These are phyloP conservation scores for Pristionchus exspectatus DNA, from an alignment of 2,888 invertebrate species.

Conservation along the genomic window DNA sequence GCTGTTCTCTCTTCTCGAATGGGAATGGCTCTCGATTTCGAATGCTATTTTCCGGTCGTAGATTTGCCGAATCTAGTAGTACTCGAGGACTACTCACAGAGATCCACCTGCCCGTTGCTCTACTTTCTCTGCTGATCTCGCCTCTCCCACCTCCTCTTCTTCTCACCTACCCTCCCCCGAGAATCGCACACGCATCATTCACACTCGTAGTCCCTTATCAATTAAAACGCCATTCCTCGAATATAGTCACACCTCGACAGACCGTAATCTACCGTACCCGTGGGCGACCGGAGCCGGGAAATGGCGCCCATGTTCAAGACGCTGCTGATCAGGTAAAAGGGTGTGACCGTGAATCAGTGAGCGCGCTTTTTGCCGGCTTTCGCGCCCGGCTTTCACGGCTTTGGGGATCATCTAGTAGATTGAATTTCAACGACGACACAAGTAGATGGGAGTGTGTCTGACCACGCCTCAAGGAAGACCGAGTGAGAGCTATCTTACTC, in stretches of 20 bases:
- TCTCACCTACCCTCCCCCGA: background rate
- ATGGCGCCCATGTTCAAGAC: conserved; percentile 7
- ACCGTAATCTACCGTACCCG: background rate
- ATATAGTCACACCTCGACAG: background rate
- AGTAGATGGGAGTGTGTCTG: background rate
- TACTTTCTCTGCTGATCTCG: background rate
- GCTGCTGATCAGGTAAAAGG: conserved; percentile 16
- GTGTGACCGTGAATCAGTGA: background rate
- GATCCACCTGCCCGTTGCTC: background rate
- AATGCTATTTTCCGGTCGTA: background rate
- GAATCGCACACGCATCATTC: background rate
- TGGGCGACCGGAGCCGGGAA: background rate
- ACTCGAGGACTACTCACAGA: background rate
- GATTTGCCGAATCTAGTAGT: no score
- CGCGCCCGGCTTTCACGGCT: background rate
- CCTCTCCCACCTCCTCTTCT: background rate
- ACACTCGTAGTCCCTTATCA: background rate
- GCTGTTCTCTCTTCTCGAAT: no score
- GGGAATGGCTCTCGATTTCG: background rate
- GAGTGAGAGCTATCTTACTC: background rate
- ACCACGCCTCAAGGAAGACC: conserved; percentile 10
- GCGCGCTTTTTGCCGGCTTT: background rate
- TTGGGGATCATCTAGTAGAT: background rate
- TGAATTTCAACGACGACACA: conserved; percentile 6
- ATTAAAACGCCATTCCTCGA: no score